Percentiles rank a stretch among this genome's conserved stretches.
Evolutionary conservation across 2,888 invertebrate genomes (phyloP).

Genomic region (Euplagia quadripunctaria): DNA sequence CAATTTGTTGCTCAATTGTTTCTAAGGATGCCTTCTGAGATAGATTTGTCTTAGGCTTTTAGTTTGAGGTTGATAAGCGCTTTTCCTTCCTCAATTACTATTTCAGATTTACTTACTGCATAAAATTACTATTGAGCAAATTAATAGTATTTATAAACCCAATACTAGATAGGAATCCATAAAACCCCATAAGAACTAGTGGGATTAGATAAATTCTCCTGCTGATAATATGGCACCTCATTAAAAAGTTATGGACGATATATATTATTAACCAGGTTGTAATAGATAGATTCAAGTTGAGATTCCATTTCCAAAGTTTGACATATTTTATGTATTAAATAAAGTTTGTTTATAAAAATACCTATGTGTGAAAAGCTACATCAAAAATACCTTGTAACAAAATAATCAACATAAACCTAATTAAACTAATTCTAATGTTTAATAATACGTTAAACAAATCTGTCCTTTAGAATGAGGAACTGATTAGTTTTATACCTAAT

Average conservation of each 20-base stretch:
- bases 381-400: background rate
- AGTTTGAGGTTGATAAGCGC: background rate
- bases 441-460: background rate
- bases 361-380: background rate
- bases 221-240: too few species aligned
- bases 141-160: too few species aligned
- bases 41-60: background rate
- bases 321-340: too few species aligned
- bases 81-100: background rate
- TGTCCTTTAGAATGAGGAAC: constrained; percentile 36
- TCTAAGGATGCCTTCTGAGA: background rate
- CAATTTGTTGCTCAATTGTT: background rate
- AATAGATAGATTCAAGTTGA: too few species aligned
- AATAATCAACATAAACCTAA: background rate
- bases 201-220: too few species aligned
- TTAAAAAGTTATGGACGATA: too few species aligned
- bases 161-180: too few species aligned
- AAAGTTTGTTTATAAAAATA: too few species aligned
- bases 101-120: background rate
- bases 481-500: constrained; percentile 34
- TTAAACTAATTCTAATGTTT: background rate
- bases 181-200: too few species aligned
- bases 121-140: too few species aligned
- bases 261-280: background rate
- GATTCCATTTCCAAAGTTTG: too few species aligned